phyloP scores from a whole-genome alignment of 2,113 vertebrate species.

The Tetrax tetrax region DNA sequence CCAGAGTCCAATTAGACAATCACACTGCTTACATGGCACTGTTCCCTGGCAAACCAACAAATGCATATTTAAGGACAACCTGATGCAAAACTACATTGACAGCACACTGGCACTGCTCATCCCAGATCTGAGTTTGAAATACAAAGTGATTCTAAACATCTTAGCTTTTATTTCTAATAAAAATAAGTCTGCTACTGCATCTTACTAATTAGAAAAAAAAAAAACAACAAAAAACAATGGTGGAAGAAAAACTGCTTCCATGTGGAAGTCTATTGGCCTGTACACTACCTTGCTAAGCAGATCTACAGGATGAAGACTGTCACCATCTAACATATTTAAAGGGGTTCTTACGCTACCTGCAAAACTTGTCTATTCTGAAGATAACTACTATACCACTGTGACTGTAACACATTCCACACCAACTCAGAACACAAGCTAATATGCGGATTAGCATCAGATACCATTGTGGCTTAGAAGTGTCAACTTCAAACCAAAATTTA shows the following conservation, averaged over 20 bases:
- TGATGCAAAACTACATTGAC: background rate
- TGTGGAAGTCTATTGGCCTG: background rate
- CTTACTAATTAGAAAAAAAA: background rate
- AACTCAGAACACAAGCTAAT: background rate
- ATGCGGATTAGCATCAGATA: background rate
- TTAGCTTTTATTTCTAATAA: background rate
- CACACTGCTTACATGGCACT: background rate
- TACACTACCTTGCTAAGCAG: background rate
- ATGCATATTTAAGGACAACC: background rate
- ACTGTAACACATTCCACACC: background rate
- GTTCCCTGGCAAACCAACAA: background rate
- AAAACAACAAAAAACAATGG: background rate
- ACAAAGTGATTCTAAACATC: background rate
- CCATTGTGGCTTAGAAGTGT: background rate
- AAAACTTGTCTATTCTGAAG: background rate
- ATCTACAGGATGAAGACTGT: background rate
- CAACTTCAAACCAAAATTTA: background rate
- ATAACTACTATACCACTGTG: rapidly evolving
- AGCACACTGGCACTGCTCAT: background rate
- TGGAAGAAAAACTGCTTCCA: background rate
- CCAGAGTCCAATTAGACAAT: background rate
- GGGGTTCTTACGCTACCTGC: background rate
- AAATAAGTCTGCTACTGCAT: background rate
- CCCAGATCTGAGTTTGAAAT: background rate
- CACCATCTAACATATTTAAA: background rate